Evolutionary conservation across 2,888 invertebrate species (phyloP).

Genomic region (Terebella lapidaria): DNA sequence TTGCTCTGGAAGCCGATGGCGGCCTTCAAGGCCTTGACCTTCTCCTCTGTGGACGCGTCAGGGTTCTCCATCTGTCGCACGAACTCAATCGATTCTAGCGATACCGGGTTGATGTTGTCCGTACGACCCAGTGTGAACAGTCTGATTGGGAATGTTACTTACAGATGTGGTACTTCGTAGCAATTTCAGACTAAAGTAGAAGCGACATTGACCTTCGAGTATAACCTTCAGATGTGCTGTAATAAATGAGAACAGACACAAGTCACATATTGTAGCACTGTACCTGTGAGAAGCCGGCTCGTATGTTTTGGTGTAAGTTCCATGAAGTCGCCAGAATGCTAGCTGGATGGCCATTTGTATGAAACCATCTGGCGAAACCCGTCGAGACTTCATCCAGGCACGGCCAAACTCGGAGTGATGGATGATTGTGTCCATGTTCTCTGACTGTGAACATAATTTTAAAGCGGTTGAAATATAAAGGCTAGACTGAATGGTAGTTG

Average conservation of each 20-base stretch:
- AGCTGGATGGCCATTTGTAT: slow-evolving; percentile 58
- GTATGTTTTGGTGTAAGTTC: slow-evolving; percentile 39
- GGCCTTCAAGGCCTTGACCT: slow-evolving; percentile 4
- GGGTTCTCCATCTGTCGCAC: slow-evolving; percentile 13
- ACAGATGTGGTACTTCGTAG: too few relatives aligned
- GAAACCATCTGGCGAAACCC: slow-evolving; percentile 13
- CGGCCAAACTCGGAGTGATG: slow-evolving; percentile 10
- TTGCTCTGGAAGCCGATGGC: slow-evolving; percentile 30
- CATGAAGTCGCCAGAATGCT: slow-evolving; percentile 58
- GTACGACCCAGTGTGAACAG: slow-evolving; percentile 18
- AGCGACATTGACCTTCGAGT: too few relatives aligned
- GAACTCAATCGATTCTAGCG: slow-evolving; percentile 8
- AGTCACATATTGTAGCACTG: too few relatives aligned
- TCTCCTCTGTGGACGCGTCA: slow-evolving; percentile 1
- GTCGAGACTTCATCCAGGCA: slow-evolving; percentile 14
- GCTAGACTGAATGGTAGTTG: too few relatives aligned
- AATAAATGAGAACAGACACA: not conserved
- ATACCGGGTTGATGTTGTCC: slow-evolving; percentile 21
- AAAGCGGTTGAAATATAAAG: too few relatives aligned
- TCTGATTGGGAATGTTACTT: slow-evolving; percentile 4
- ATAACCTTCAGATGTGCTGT: not conserved
- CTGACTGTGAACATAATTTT: not conserved
- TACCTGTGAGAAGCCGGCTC: slow-evolving; percentile 40
- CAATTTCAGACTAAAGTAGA: too few relatives aligned
- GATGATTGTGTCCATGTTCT: slow-evolving; percentile 4